Conservation (phyloP, 1,140 invertebrate species). For the Danaus melanippus region DNA sequence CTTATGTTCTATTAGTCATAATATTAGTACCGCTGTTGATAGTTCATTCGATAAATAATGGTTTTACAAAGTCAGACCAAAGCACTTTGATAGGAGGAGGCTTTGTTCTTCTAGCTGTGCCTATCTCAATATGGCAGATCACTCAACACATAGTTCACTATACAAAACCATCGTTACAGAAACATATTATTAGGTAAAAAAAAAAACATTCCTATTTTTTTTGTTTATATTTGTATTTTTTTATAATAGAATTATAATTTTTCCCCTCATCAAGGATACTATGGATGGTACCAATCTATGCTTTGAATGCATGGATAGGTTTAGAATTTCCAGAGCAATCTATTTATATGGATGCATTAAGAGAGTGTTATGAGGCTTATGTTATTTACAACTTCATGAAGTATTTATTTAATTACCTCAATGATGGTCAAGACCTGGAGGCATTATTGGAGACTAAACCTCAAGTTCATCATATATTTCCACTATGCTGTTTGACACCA, state of each 20-base stretch:
- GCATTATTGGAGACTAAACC: conserved; percentile 86
- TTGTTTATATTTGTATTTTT: not conserved
- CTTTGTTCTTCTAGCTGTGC: conserved; percentile 91
- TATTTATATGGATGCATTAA: conserved; percentile 92
- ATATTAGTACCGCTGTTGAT: conserved; percentile 88
- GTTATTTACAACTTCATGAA: conserved; percentile 99
- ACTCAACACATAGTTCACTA: conserved; percentile 95
- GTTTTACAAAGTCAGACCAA: conserved; percentile 81
- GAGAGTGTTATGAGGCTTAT: conserved; percentile 97
- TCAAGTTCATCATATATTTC: conserved; percentile 88
- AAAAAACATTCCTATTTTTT: conserved; percentile 24
- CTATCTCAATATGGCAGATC: conserved; percentile 95
- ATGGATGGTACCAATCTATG: conserved; percentile 99
- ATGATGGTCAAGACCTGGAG: conserved; percentile 87
- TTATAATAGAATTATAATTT: conserved; percentile 7
- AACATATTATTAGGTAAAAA: conserved; percentile 91
- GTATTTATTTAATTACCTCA: conserved; percentile 92
- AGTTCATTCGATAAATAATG: conserved; percentile 77
- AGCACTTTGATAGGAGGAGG: conserved; percentile 88
- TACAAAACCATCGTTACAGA: conserved; percentile 92
- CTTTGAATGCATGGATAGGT: conserved; percentile 92
- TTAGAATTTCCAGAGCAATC: conserved; percentile 86
- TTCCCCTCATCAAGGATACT: conserved; percentile 76
- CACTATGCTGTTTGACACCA: conserved; percentile 85
- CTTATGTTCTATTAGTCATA: conserved; percentile 86